phyloP scores from a whole-genome alignment of 64 coral and sea anemone genomes.

The Stichodactyla helianthus region DNA sequence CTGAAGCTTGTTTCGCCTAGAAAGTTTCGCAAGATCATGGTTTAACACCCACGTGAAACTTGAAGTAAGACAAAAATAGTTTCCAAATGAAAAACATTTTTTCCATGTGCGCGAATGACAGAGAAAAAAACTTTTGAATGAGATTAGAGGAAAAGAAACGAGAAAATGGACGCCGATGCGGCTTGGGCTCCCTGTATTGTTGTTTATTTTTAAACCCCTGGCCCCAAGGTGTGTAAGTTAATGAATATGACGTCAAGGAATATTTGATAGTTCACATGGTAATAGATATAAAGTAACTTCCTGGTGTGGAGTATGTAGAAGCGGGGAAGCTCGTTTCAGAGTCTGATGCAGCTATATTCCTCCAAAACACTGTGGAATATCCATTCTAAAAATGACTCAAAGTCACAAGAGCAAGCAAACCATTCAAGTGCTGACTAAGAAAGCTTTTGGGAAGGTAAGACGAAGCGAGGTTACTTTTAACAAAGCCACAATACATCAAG shows the following conservation, averaged over 20 bases:
- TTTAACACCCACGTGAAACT: no score
- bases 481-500: neutral
- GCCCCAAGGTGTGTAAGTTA: neutral
- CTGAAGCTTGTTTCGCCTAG: no score
- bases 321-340: neutral
- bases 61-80: no score
- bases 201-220: neutral
- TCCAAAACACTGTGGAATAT: neutral
- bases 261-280: neutral
- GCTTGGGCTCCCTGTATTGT: neutral
- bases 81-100: no score
- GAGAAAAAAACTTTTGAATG: no score
- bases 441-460: neutral
- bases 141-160: no score
- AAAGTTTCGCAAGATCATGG: no score
- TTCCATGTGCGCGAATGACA: no score
- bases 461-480: neutral
- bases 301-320: neutral
- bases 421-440: neutral
- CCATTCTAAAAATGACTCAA: neutral
- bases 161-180: neutral
- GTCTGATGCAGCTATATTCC: neutral
- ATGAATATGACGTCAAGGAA: neutral
- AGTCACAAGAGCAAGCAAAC: neutral
- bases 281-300: neutral